Conservation (phyloP, 2,888 invertebrate species). For the Coronaproctus castanopsis region DNA sequence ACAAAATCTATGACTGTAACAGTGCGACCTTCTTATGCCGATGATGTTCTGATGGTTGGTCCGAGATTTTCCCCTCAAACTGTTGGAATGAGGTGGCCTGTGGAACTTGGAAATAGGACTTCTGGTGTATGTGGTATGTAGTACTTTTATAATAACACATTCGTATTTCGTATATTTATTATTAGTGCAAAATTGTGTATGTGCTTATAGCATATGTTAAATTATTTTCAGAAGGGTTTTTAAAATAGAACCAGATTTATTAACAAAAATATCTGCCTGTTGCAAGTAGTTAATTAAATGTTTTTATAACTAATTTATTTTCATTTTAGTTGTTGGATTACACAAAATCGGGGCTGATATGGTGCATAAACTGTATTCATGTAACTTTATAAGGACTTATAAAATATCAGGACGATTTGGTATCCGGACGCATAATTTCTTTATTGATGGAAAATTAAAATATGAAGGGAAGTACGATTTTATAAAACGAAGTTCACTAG, state of each 20-base stretch:
- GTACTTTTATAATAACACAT: slow-evolving; percentile 45
- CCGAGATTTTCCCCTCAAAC: slow-evolving; percentile 50
- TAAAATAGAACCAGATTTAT: no score
- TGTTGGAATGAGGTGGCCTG: slow-evolving; percentile 38
- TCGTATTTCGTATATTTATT: no score
- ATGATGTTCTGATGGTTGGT: slow-evolving; percentile 52
- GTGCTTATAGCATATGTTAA: no score
- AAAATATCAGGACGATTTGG: slow-evolving; percentile 56
- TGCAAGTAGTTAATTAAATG: no score
- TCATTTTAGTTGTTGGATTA: neutral
- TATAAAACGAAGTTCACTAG: slow-evolving; percentile 46
- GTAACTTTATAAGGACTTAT: slow-evolving; percentile 45
- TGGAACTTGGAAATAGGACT: slow-evolving; percentile 38
- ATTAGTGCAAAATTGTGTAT: no score
- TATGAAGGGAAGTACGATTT: slow-evolving; percentile 48
- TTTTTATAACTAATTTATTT: no score
- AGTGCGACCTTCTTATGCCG: slow-evolving; percentile 45
- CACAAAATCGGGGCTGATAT: neutral
- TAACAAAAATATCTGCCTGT: no score
- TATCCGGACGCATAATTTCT: slow-evolving; percentile 49
- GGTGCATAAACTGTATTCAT: slow-evolving; percentile 17
- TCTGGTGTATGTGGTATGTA: slow-evolving; percentile 54
- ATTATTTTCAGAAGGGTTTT: no score
- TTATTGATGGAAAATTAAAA: slow-evolving; percentile 46
- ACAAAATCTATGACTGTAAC: slow-evolving; percentile 35